Percentiles rank a stretch among this genome's conserved stretches.
Evolutionary conservation across 2,888 invertebrate species (phyloP).

Genomic region (Gymnoscelis rufifasciata): DNA sequence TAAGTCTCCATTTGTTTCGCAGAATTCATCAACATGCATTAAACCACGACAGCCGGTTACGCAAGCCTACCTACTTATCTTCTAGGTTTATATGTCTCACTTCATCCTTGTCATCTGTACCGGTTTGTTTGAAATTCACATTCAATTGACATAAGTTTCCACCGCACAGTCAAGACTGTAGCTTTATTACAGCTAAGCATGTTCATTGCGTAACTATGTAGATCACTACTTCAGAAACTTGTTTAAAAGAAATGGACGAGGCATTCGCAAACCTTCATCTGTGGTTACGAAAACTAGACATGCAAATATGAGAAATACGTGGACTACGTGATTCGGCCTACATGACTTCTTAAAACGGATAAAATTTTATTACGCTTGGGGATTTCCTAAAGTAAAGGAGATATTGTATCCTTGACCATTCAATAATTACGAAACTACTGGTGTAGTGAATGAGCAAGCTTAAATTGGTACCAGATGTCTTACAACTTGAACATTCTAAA

Average conservation of each 20-base stretch:
- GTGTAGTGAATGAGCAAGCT: neutral
- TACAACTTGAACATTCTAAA: too few species aligned
- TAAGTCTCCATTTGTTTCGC: constrained; percentile 4
- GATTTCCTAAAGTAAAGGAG: neutral
- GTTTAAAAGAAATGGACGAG: constrained; percentile 26
- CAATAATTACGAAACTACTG: neutral
- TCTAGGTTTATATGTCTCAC: constrained; percentile 13
- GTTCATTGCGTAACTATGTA: constrained; percentile 30
- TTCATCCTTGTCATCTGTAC: constrained; percentile 18
- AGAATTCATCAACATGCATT: constrained; percentile 10
- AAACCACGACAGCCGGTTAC: constrained; percentile 13
- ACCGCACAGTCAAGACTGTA: constrained; percentile 23
- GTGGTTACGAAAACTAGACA: constrained; percentile 23
- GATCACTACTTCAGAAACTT: constrained; percentile 30
- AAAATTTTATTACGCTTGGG: neutral
- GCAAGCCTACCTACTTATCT: constrained; percentile 7
- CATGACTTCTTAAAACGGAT: neutral
- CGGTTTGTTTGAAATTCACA: constrained; percentile 23
- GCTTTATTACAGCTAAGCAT: constrained; percentile 25
- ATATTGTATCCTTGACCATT: neutral
- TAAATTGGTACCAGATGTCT: neutral
- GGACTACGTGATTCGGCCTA: constrained; percentile 12
- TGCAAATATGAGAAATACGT: constrained; percentile 1
- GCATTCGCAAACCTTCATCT: constrained; percentile 24
- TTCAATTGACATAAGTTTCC: constrained; percentile 28